Conservation (phyloP, 1,140 invertebrate species). For the Sipha flava region DNA sequence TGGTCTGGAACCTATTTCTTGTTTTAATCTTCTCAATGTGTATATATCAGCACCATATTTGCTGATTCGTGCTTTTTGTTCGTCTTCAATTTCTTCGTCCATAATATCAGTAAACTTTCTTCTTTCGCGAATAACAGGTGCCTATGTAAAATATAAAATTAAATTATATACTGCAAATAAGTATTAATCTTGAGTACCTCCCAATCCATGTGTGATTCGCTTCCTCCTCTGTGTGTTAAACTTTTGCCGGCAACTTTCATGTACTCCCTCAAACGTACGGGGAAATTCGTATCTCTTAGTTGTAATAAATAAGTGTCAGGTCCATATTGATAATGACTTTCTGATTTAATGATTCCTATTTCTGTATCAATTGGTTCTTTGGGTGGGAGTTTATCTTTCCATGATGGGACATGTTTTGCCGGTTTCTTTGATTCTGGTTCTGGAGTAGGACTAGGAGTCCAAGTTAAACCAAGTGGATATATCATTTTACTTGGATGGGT, state of each 20-base stretch:
- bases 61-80: conserved; percentile 68
- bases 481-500: conserved; percentile 89
- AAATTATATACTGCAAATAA: background rate
- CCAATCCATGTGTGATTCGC: conserved; percentile 55
- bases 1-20: conserved; percentile 67
- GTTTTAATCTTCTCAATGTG: conserved; percentile 62
- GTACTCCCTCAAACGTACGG: conserved; percentile 78
- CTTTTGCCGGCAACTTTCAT: conserved; percentile 78
- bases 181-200: conserved; percentile 49
- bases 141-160: conserved; percentile 46
- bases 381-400: conserved; percentile 61
- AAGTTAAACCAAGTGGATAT: conserved; percentile 74
- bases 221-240: conserved; percentile 44
- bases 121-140: conserved; percentile 77
- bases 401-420: conserved; percentile 49
- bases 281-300: conserved; percentile 84
- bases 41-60: conserved; percentile 64
- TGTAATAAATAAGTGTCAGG: conserved; percentile 92
- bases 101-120: conserved; percentile 87
- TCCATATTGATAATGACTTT: conserved; percentile 89
- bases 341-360: conserved; percentile 66
- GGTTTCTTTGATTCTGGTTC: conserved; percentile 48
- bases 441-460: conserved; percentile 64
- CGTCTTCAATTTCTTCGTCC: conserved; percentile 93
- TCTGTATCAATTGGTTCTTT: conserved; percentile 69